Conservation (phyloP, 2,113 vertebrate genomes). For the Panthera uncia region DNA sequence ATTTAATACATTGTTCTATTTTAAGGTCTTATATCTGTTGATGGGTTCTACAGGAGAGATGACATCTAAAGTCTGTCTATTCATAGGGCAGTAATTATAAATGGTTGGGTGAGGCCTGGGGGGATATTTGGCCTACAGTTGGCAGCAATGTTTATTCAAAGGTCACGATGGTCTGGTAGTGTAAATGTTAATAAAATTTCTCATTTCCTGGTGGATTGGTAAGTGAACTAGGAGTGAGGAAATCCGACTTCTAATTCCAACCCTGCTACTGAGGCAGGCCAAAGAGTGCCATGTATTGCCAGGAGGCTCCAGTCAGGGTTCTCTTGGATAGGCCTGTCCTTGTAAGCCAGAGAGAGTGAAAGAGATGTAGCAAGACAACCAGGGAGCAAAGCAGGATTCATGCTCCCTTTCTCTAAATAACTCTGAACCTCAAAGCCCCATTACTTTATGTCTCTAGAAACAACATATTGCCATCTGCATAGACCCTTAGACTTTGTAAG, state of each 20-base stretch:
- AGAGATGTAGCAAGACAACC: neutral
- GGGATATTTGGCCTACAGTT: neutral
- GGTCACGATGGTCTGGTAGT: neutral
- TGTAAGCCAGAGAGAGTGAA: neutral
- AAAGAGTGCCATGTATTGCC: neutral
- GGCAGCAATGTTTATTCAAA: neutral
- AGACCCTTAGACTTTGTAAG: neutral
- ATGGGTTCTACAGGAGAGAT: neutral
- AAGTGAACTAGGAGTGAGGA: neutral
- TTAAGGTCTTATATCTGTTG: neutral
- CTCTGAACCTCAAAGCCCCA: neutral
- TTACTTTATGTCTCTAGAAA: neutral
- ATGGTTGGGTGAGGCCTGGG: neutral
- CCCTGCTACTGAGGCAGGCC: neutral
- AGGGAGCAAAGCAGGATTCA: fast-evolving
- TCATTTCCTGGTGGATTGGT: neutral
- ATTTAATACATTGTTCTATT: neutral
- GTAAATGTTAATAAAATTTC: neutral
- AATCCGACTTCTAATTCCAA: neutral
- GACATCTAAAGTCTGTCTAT: neutral
- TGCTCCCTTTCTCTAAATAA: neutral
- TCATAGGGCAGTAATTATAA: neutral
- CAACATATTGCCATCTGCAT: neutral
- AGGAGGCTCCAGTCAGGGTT: neutral
- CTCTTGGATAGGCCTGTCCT: neutral